Conservation (phyloP, 2,888 invertebrate genomes). For the Tachina grossa region DNA sequence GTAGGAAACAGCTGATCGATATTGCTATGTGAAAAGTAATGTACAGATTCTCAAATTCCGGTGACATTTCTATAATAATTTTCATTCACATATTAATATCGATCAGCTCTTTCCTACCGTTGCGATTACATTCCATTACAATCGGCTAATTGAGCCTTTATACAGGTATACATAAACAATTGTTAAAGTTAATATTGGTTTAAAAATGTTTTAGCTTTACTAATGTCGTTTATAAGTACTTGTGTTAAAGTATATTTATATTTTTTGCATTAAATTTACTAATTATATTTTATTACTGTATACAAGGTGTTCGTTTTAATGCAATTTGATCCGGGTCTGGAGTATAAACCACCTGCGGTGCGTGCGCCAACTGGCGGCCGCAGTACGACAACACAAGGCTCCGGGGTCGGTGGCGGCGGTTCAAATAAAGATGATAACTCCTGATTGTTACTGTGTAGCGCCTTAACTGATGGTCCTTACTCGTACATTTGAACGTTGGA, state of each 20-base stretch:
- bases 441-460: conserved; percentile 99
- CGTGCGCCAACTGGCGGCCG: conserved; percentile 84
- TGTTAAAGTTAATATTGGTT: too few species aligned
- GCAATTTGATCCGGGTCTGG: conserved; percentile 99
- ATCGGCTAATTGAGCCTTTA: too few species aligned
- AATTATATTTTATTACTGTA: background rate
- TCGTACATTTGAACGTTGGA: conserved; percentile 84
- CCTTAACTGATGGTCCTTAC: conserved; percentile 99
- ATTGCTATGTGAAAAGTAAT: too few species aligned
- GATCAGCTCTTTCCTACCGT: too few species aligned
- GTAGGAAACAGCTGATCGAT: too few species aligned
- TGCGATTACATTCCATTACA: too few species aligned
- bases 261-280: background rate
- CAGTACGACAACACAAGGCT: conserved; percentile 84
- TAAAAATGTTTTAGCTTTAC: too few species aligned
- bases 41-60: too few species aligned
- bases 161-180: too few species aligned
- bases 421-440: conserved; percentile 96
- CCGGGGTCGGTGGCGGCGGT: conserved; percentile 86
- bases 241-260: background rate
- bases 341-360: conserved; percentile 94
- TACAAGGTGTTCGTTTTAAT: conserved; percentile 96
- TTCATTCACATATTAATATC: too few species aligned
- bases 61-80: too few species aligned
- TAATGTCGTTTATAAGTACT: too few species aligned